Conservation (phyloP, 1,140 invertebrate species). For the Callitettix versicolor region DNA sequence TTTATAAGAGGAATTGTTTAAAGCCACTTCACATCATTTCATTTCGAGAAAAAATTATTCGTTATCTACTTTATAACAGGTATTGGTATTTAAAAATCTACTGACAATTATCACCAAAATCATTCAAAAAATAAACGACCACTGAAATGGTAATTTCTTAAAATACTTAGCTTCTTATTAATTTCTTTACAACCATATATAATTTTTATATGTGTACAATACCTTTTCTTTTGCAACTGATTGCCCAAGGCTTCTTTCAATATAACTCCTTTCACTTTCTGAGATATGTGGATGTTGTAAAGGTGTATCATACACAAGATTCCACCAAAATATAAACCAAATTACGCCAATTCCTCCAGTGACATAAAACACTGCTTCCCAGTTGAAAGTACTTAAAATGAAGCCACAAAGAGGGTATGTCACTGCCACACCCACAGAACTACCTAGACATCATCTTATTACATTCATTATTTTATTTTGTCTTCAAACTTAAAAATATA, state of each 20-base stretch:
- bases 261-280: conserved; percentile 49
- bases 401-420: conserved; percentile 58
- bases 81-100: too few relatives aligned
- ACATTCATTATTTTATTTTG: background rate
- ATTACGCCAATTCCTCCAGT: conserved; percentile 51
- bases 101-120: too few relatives aligned
- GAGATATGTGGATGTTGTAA: conserved; percentile 67
- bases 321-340: conserved; percentile 71
- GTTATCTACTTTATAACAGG: too few relatives aligned
- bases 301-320: conserved; percentile 66
- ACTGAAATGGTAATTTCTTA: too few relatives aligned
- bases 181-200: too few relatives aligned
- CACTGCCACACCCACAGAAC: conserved; percentile 55
- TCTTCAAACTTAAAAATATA: background rate
- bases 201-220: too few relatives aligned
- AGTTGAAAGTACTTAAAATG: conserved; percentile 50
- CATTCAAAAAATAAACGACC: too few relatives aligned
- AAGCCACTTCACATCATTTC: too few relatives aligned
- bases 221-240: conserved; percentile 35
- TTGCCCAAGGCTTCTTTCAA: conserved; percentile 42
- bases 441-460: conserved; percentile 35
- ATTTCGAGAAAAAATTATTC: too few relatives aligned
- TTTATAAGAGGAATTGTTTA: too few relatives aligned
- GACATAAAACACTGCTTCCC: conserved; percentile 65
- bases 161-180: too few relatives aligned